These are phyloP conservation scores for Apis florea DNA, from an alignment of 1,140 invertebrate species.

Conservation along the genomic window DNA sequence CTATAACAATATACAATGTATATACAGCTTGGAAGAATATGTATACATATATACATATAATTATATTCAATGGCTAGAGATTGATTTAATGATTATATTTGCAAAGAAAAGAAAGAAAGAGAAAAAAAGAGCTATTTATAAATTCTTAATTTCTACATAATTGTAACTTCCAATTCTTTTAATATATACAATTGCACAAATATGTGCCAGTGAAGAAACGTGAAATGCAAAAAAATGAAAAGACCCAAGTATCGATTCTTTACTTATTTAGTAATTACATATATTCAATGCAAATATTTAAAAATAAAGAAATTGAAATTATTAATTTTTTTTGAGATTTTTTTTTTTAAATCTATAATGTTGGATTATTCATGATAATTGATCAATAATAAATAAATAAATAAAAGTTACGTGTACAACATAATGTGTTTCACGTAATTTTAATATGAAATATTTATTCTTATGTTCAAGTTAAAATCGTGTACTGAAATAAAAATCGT, in stretches of 20 bases:
- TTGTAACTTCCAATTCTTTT: slow-evolving; percentile 3
- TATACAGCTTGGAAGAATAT: slow-evolving; percentile 8
- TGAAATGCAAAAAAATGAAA: not conserved
- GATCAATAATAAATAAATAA: not conserved
- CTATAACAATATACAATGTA: slow-evolving; percentile 4
- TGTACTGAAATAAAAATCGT: not conserved
- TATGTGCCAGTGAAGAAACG: not conserved
- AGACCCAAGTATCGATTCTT: not conserved
- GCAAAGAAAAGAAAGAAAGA: not conserved
- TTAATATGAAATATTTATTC: not conserved
- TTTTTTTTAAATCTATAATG: not conserved
- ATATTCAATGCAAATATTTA: slow-evolving; percentile 43
- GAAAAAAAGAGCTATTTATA: not conserved
- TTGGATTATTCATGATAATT: not conserved
- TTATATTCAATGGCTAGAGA: slow-evolving; percentile 5
- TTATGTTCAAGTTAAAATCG: not conserved
- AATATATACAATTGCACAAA: slow-evolving; percentile 4
- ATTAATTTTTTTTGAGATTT: not conserved
- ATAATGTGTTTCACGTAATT: not conserved
- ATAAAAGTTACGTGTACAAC: not conserved
- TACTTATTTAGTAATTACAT: slow-evolving; percentile 25
- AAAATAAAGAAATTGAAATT: slow-evolving; percentile 27
- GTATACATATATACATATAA: not conserved
- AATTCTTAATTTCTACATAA: not conserved
- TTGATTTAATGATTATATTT: not conserved